phyloP scores from a whole-genome alignment of 2,113 vertebrate genomes.

The Oncorhynchus mykiss region DNA sequence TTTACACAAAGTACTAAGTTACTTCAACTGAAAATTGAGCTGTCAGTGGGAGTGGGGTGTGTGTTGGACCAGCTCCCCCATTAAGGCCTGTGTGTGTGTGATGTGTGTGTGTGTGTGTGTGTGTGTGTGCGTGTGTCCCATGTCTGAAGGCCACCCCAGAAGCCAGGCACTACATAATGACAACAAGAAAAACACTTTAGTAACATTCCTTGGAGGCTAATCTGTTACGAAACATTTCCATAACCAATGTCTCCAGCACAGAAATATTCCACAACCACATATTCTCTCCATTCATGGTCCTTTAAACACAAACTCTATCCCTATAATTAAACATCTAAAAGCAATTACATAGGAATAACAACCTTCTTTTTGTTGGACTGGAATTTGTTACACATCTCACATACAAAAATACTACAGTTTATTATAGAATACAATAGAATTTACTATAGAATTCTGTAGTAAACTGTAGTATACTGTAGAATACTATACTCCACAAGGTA shows the following conservation, averaged over 20 bases:
- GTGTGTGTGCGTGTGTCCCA: not conserved
- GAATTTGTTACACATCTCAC: too few species aligned
- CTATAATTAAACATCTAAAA: too few species aligned
- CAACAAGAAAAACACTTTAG: not conserved
- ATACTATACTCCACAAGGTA: too few species aligned
- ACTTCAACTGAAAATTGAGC: conserved; percentile 36
- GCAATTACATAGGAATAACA: too few species aligned
- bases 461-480: too few species aligned
- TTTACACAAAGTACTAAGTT: conserved; percentile 38
- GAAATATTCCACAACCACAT: not conserved
- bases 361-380: too few species aligned
- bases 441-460: too few species aligned
- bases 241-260: not conserved
- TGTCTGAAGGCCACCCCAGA: not conserved
- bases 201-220: not conserved
- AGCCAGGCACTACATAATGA: not conserved
- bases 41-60: conserved; percentile 2
- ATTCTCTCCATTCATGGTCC: not conserved
- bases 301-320: conserved; percentile 4
- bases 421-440: too few species aligned
- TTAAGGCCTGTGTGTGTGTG: conserved; percentile 1
- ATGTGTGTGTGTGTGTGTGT: not conserved
- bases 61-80: not conserved
- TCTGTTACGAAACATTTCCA: not conserved
- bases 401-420: too few species aligned